Base-by-base conservation (phyloP, 1,140 invertebrate species). In the Phocides pigmalion region DNA sequence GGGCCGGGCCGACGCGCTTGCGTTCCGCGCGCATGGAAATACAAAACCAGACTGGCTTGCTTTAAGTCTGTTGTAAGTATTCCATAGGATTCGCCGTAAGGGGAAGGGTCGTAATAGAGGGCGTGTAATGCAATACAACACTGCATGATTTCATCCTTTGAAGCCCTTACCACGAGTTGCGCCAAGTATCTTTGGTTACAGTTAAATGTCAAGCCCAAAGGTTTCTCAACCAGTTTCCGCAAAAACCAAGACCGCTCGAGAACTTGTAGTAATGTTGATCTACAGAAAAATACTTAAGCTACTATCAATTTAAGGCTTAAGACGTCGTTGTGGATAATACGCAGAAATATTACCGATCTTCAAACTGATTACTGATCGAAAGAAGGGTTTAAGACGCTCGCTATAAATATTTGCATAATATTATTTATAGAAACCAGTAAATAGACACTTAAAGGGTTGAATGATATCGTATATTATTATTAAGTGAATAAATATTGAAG, bases 21-120 rank as follows among this genome's bases (percentile, higher is more conserved):
- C 76, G 82, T 79, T 74, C 83, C 81, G 84, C 75, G 87, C 87
- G 78, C 78, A 77, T 80, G 68, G 83, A 79, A 82, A 80, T 71
- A 81, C 85, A 84, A 87, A 87, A 88, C 84, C 87, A 90, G 87
- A 90, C 87, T 90, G 87, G 85, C 87, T 87, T 82, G 84, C 74
- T 71, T 79, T 81, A 84, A 88, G 81, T 82, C 82, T 83, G 80
- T 84, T 84, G 87, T 90, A 87, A 86, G 86, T 90, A 88, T 90
- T 86, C 87, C 82, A 87, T 88, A 88, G 84, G 85, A 89, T 85
- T 85, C 81, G 85, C 78, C 68, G 84, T 82, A 87, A 84, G 84
- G 87, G 87, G 87, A 90, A 90, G 87, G 87, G 87, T 87, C 87
- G 84, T 70, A 77, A 66, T 77, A 75, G 79, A 90, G 87, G 87